Evolutionary conservation across 2,888 invertebrate genomes (phyloP), one percentile per base, ranked within the genome.

Genomic region (Erebia epiphron): DNA sequence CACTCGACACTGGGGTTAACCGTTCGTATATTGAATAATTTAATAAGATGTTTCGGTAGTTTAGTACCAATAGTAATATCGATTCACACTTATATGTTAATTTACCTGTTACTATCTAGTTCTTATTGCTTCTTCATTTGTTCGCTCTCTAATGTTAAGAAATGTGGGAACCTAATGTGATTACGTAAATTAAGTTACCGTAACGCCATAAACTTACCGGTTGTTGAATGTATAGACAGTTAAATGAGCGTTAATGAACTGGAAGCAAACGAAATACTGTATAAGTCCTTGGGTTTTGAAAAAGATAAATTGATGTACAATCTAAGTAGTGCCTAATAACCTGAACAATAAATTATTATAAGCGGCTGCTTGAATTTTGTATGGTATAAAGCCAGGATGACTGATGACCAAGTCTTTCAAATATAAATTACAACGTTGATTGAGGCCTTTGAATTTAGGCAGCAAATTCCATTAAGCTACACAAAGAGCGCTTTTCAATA

Each of bases 1-100:
- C 87, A 79, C 85, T 83, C 85, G 85, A 86, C 86, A 84, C 84
- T 75, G 82, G 76, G 89, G 89, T 91, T 88, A 90, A 88, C 82
- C 86, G 82, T 80, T 81, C 80, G 81, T 81, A 82, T 82, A 86
- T 85, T 83, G 84, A 91, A 86, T 88, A 84, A 90, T 85, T 83
- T 84, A 91, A 86, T 88, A 84, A 90, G 88, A 71, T 69, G 72
- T 75, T 62, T 49, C 56, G 61, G 70, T 65, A 62, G 46, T 72
- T 67, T 69, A 69, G 13, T 61, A 60, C 16, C 52, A 43, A 60
- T 52, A 14, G 50, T 50, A 57, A 56, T 14, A 49, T 46, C 26
- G 11, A 52, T 70, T 68, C 62, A 70, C 71, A 66, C 64, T 58
- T 54, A 62, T 57, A 66, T 56, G 65, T 43, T 54, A 26, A 67